phyloP scores from a whole-genome alignment of 1,140 invertebrate species.

The Penaeus chinensis region DNA sequence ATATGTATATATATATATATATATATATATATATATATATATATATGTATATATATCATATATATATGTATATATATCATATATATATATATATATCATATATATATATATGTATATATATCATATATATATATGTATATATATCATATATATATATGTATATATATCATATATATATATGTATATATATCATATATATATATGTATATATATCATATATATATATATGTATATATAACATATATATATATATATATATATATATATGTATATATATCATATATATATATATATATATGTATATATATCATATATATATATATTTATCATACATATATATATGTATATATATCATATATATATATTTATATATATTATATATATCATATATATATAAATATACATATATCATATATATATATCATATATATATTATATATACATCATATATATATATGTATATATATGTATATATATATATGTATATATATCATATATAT shows the following conservation, averaged over 20 bases:
- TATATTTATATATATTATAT: conserved; percentile 34
- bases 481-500: conserved; percentile 33
- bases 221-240: too few relatives aligned
- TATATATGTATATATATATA: conserved; percentile 19
- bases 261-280: conserved; percentile 23
- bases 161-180: conserved; percentile 40
- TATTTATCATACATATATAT: conserved; percentile 8
- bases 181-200: background rate
- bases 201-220: conserved; percentile 14
- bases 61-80: background rate
- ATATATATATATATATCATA: conserved; percentile 34
- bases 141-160: conserved; percentile 20
- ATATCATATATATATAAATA: too few relatives aligned
- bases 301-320: conserved; percentile 28
- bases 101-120: conserved; percentile 32
- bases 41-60: conserved; percentile 1
- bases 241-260: conserved; percentile 40
- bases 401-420: background rate
- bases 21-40: conserved; percentile 39
- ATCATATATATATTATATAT: conserved; percentile 25
- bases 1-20: conserved; percentile 26
- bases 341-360: conserved; percentile 24
- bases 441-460: conserved; percentile 40
- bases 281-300: conserved; percentile 22
- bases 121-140: conserved; percentile 1